A percentile compares a stretch with the other conserved stretches of the same genome.
These are phyloP conservation scores for Allolobophora icterica DNA, from an alignment of 2,888 invertebrate genomes.

Conservation along the genomic window DNA sequence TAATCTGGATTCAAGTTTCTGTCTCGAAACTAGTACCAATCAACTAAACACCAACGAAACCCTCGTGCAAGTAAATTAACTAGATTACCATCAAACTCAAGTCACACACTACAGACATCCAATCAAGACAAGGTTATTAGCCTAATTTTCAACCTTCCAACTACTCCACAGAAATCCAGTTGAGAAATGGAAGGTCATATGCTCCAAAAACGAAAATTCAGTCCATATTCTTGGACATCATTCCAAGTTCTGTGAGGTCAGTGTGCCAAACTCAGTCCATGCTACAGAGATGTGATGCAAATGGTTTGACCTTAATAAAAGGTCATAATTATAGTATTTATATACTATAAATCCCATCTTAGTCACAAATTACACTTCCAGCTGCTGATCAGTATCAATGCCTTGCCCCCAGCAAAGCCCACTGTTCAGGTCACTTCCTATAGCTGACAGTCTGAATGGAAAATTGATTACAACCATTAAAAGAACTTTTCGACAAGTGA, in stretches of 20 bases:
- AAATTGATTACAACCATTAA: not conserved
- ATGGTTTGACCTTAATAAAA: not conserved
- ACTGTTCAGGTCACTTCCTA: not conserved
- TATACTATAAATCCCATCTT: too few relatives aligned
- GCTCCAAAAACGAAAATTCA: not conserved
- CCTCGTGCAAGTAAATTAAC: not conserved
- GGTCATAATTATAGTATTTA: too few relatives aligned
- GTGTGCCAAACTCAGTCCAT: not conserved
- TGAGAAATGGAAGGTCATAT: not conserved
- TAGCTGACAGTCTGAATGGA: too few relatives aligned
- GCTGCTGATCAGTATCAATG: not conserved
- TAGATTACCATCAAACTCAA: too few relatives aligned
- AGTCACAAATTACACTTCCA: not conserved
- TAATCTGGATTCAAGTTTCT: not conserved
- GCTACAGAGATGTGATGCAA: too few relatives aligned
- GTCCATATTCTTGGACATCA: not conserved
- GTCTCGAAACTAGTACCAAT: not conserved
- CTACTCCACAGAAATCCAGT: not conserved
- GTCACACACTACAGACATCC: too few relatives aligned
- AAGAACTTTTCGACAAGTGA: not conserved
- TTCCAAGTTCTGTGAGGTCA: not conserved
- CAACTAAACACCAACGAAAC: not conserved
- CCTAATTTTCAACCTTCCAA: not conserved
- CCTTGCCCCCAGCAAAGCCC: not conserved
- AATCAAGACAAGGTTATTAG: not conserved